Percentiles rank a stretch among this genome's conserved stretches.
Conservation (phyloP, 2,113 vertebrate species). For the Pygoscelis antarcticus region DNA sequence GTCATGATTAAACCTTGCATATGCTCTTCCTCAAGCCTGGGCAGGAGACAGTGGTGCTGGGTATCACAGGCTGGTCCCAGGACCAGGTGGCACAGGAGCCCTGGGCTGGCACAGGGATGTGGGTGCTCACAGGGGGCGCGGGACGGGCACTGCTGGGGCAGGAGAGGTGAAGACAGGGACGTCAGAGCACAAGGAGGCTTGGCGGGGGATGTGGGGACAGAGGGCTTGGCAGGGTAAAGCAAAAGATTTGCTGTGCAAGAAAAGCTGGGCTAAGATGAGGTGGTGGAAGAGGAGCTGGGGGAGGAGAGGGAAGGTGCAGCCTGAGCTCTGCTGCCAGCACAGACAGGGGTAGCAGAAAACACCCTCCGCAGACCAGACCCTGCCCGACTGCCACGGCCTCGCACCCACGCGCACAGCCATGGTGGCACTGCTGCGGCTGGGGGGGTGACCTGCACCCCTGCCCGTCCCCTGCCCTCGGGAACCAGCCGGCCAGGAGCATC, state of each 20-base stretch:
- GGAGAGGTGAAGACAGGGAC: neutral
- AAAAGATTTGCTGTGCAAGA: neutral
- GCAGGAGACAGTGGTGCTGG: neutral
- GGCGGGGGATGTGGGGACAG: neutral
- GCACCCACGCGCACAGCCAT: fast-evolving
- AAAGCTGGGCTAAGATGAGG: neutral
- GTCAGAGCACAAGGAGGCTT: neutral
- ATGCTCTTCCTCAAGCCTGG: neutral
- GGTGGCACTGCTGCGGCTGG: neutral
- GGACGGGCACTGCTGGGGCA: neutral
- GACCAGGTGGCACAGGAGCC: neutral
- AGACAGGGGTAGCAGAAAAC: neutral
- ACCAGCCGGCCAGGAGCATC: neutral
- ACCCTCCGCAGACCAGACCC: fast-evolving
- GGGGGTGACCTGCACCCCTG: neutral
- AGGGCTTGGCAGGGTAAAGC: neutral
- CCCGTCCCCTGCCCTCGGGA: neutral
- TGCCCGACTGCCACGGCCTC: fast-evolving
- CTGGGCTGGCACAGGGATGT: neutral
- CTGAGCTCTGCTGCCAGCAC: neutral
- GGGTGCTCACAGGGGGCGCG: neutral
- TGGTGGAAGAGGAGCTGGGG: neutral
- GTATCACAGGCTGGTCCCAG: neutral
- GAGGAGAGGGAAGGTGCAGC: neutral
- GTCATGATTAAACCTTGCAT: neutral